phyloP scores from a whole-genome alignment of 2,113 vertebrate species.

The Pyrgilauda ruficollis region DNA sequence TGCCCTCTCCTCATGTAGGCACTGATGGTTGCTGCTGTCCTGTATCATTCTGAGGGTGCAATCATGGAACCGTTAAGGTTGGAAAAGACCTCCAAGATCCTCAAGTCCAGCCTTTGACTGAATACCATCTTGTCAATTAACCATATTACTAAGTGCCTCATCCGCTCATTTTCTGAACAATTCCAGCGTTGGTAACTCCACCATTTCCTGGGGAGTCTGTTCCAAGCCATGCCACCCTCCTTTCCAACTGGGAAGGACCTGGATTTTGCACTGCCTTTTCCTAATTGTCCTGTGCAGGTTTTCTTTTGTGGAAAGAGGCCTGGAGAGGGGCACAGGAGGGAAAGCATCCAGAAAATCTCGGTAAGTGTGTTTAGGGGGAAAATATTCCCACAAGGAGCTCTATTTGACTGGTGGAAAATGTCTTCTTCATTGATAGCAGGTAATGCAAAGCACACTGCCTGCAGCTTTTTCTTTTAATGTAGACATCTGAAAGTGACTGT shows the following conservation, averaged over 20 bases:
- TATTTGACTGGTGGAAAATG: constrained; percentile 60
- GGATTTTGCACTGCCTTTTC: background rate
- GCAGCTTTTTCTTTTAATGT: constrained; percentile 75
- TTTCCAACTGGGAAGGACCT: rapidly evolving
- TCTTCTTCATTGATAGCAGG: constrained; percentile 65
- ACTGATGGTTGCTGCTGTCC: background rate
- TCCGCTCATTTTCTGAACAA: background rate
- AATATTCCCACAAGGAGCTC: constrained; percentile 50
- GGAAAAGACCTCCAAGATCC: background rate
- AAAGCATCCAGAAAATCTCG: background rate
- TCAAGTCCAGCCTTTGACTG: background rate
- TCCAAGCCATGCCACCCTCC: background rate
- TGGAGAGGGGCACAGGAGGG: background rate
- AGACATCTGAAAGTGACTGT: constrained; percentile 67
- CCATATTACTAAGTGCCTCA: too few relatives aligned
- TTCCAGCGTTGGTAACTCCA: background rate
- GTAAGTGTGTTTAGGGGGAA: background rate
- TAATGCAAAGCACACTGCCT: constrained; percentile 66
- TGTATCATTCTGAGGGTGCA: background rate
- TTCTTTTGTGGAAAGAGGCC: background rate
- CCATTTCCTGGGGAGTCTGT: background rate
- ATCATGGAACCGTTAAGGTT: background rate
- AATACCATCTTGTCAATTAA: background rate
- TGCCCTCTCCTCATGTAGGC: background rate
- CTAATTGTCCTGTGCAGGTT: background rate